Base-by-base conservation (phyloP, 2,797 vertebrate species). In the Gallinago solitaria region DNA sequence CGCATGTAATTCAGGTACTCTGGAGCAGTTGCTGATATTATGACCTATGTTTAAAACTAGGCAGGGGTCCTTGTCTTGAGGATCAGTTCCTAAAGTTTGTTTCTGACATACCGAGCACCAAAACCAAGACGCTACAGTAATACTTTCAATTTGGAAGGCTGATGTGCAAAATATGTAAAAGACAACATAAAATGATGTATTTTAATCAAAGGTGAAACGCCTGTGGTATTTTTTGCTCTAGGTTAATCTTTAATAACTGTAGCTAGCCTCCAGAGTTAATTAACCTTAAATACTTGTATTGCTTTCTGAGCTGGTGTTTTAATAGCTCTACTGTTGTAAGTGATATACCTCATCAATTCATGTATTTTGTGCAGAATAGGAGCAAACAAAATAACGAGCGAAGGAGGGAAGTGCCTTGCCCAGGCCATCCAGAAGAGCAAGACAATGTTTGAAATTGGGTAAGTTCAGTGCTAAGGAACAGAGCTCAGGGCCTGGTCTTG, bases 401-500 rank as follows among this genome's bases (percentile, higher is more conserved):
- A 98, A 79, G 99, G 99, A 78, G 99, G 98, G 23, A 98, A 96
- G 80, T 97, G 95, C 93, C 97, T 99, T 78, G 99, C 99, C 87
- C 93, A 78, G 45, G 99, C 98, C 7, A 98, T 99, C 93, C 98
- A 98, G 97, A 99, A 98, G 88, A 99, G 98, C 98, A 98, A 96
- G 39, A 99, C 98, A 1, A 99, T 99, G 96, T 97, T 97, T 94
- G 99, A 99, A 32, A 95, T 99, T 3, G 99, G 99, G 99, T 99
- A 97, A 98, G 98, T 97, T 82, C n/a, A 61, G 63, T 53, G 50
- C 57, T 77, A 28, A 78, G 51, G 23, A 85, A 69, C 37, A 90
- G 53, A 83, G 64, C 41, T 83, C 15, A 30, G 47, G 53, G 16
- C 65, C 61, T 86, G 37, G 8, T 59, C 69, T 88, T 69, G 39